These are phyloP conservation scores for Australoheros scitulus DNA, from an alignment of 2,113 vertebrate genomes.

Conservation along the genomic window DNA sequence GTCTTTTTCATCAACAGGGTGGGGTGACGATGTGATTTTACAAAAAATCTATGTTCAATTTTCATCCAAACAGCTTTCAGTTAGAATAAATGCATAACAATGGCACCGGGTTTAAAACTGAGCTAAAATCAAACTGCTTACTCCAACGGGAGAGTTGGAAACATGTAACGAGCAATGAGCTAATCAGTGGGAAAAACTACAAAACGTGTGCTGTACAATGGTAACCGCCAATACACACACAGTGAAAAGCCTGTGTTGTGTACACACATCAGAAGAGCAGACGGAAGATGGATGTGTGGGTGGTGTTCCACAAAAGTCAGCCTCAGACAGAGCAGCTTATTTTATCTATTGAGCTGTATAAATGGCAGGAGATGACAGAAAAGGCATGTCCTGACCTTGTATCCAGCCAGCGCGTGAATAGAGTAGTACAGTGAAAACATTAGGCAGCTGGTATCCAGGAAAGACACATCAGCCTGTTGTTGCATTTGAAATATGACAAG, in stretches of 20 bases:
- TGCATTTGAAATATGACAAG: background rate
- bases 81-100: background rate
- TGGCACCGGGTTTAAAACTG: background rate
- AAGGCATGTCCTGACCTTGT: slow-evolving; percentile 37
- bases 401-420: slow-evolving; percentile 6
- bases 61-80: slow-evolving; percentile 20
- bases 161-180: slow-evolving; percentile 9
- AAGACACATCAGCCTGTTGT: slow-evolving; percentile 24
- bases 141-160: background rate
- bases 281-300: slow-evolving; percentile 36
- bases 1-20: slow-evolving; percentile 21
- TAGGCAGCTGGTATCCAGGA: slow-evolving; percentile 27
- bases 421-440: slow-evolving; percentile 25
- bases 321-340: slow-evolving; percentile 36
- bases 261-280: background rate
- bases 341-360: slow-evolving; percentile 51
- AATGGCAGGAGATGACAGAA: slow-evolving; percentile 35
- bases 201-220: slow-evolving; percentile 4
- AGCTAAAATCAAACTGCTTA: background rate
- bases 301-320: slow-evolving; percentile 23
- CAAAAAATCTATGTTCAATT: background rate
- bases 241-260: slow-evolving; percentile 9
- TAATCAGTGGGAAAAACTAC: background rate
- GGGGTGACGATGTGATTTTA: background rate
- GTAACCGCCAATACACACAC: background rate